Percentiles rank a stretch among this genome's conserved stretches.
phyloP scores from a whole-genome alignment of 2,888 invertebrate genomes.

The Nomada fucata region DNA sequence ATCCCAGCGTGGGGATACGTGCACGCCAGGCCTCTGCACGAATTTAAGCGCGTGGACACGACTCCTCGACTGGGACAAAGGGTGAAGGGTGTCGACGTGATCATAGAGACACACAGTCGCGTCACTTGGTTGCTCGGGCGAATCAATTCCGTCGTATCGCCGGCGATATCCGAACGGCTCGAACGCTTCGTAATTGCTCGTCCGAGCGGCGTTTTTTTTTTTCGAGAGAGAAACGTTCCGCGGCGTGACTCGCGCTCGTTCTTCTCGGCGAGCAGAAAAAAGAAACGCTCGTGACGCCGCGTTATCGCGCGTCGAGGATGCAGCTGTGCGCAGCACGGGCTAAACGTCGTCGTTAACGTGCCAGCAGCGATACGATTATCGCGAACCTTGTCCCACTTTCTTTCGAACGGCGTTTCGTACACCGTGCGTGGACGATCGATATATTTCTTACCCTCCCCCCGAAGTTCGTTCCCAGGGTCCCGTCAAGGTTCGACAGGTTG shows the following conservation, averaged over 20 bases:
- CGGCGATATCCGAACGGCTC: no score
- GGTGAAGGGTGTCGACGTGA: not conserved
- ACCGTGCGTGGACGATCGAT: slow-evolving; percentile 36
- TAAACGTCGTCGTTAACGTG: slow-evolving; percentile 45
- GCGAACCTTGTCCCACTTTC: slow-evolving; percentile 69
- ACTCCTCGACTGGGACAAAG: no score
- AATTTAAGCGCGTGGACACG: no score
- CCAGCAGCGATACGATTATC: slow-evolving; percentile 64
- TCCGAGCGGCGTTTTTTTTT: no score
- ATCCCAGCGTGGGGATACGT: no score
- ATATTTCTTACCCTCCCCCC: slow-evolving; percentile 33
- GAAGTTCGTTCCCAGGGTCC: slow-evolving; percentile 31
- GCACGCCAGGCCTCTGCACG: not conserved
- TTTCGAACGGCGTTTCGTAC: slow-evolving; percentile 7
- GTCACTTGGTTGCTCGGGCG: not conserved
- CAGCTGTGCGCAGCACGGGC: slow-evolving; percentile 27
- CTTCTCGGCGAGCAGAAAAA: no score
- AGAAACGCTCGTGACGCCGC: not conserved
- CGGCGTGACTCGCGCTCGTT: no score
- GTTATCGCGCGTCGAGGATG: slow-evolving; percentile 18
- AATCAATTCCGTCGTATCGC: no score
- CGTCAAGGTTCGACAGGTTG: slow-evolving; percentile 11
- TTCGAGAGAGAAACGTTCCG: no score
- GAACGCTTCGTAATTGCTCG: no score
- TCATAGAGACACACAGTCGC: not conserved